These are phyloP conservation scores for Synodontis membranacea DNA, from an alignment of 2,113 vertebrate genomes.

Conservation along the genomic window DNA sequence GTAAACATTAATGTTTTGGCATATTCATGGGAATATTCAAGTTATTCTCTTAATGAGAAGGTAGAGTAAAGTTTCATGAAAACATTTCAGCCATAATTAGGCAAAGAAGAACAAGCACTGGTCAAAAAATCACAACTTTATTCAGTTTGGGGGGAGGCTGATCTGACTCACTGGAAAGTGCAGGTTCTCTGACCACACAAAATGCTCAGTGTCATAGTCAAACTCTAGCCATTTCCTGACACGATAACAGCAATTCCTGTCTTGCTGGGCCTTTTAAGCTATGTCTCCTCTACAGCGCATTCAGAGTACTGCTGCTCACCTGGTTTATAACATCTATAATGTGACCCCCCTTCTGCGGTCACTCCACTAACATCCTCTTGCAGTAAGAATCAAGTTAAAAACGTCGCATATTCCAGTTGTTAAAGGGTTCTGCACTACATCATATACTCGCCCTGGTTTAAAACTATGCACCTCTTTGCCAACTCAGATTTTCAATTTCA, in stretches of 20 bases:
- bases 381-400: background rate
- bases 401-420: background rate
- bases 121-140: background rate
- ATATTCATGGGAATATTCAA: background rate
- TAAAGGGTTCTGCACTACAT: background rate
- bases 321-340: background rate
- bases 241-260: background rate
- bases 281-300: background rate
- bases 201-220: background rate
- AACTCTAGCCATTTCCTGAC: background rate
- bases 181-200: background rate
- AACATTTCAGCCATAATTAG: background rate
- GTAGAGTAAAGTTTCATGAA: background rate
- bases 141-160: background rate
- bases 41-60: background rate
- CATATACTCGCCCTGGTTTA: background rate
- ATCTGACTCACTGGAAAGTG: background rate
- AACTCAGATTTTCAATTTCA: background rate
- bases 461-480: background rate
- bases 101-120: background rate
- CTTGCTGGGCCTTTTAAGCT: background rate
- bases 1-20: background rate
- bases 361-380: background rate
- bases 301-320: background rate
- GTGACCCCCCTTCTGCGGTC: background rate